A percentile compares a stretch with the other conserved stretches of the same genome.
Conservation (phyloP, 2,888 invertebrate species). For the Amaurobius ferox region DNA sequence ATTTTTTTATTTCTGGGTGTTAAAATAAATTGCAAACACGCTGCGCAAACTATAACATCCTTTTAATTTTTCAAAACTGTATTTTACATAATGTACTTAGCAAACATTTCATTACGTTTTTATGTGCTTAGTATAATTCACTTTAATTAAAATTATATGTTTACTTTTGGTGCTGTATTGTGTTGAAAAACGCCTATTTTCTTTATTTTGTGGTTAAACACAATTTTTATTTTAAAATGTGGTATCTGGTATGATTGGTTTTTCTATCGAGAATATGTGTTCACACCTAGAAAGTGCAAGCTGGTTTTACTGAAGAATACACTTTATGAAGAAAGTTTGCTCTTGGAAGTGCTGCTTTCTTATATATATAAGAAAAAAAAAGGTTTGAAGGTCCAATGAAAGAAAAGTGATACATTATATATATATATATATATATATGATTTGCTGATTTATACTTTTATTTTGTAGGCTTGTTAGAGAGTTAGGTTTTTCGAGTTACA, state of each 20-base stretch:
- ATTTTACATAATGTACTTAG: background rate
- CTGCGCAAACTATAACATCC: background rate
- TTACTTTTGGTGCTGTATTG: background rate
- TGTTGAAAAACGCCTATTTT: background rate
- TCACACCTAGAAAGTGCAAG: background rate
- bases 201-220: background rate
- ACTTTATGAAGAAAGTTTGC: too few species aligned
- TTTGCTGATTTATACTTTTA: too few species aligned
- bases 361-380: too few species aligned
- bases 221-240: background rate
- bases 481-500: too few species aligned
- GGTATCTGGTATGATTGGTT: background rate
- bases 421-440: too few species aligned
- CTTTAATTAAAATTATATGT: constrained; percentile 5
- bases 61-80: background rate
- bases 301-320: too few species aligned
- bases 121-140: background rate
- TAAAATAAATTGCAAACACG: background rate
- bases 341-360: too few species aligned
- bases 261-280: background rate
- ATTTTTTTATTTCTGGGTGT: background rate
- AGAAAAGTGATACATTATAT: too few species aligned
- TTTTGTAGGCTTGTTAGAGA: too few species aligned
- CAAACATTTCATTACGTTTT: background rate
- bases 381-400: too few species aligned